A percentile compares a stretch with the other conserved stretches of the same genome.
Conservation (phyloP, 2,113 vertebrate species). For the Nerophis lumbriciformis region DNA sequence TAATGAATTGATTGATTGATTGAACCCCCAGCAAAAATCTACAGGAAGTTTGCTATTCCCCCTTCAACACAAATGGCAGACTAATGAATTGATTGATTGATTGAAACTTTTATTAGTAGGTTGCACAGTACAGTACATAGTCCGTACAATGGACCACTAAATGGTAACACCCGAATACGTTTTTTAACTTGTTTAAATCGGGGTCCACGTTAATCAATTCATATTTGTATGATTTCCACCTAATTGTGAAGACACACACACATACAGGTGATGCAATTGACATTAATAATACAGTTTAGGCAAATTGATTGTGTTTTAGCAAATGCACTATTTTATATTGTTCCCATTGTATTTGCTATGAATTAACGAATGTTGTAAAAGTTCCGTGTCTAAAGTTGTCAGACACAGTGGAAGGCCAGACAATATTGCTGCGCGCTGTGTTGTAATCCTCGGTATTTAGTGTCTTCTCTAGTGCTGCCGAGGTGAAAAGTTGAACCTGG, state of each 20-base stretch:
- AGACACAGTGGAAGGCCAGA: constrained; percentile 21
- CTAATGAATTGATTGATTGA: too few species aligned
- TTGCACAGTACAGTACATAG: too few species aligned
- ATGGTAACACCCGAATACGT: too few species aligned
- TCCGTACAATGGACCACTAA: too few species aligned
- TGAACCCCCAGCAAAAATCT: too few species aligned
- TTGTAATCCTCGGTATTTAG: constrained; percentile 56
- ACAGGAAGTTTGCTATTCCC: too few species aligned
- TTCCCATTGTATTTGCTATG: constrained; percentile 8
- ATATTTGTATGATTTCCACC: too few species aligned
- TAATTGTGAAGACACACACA: background rate
- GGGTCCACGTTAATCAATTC: too few species aligned
- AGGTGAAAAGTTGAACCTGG: constrained; percentile 71
- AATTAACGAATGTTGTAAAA: constrained; percentile 14
- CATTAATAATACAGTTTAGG: background rate
- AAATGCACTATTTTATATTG: background rate
- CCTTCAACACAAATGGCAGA: too few species aligned
- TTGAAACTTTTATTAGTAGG: too few species aligned
- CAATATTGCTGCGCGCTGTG: constrained; percentile 34
- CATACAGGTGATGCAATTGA: constrained; percentile 1
- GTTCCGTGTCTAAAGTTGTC: constrained; percentile 11
- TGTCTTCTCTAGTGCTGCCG: constrained; percentile 57
- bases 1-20: too few species aligned
- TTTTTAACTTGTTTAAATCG: too few species aligned
- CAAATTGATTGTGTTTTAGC: background rate